A percentile compares a stretch with the other conserved stretches of the same genome.
phyloP scores from a whole-genome alignment of 2,113 vertebrate species.

The Neomonachus schauinslandi region DNA sequence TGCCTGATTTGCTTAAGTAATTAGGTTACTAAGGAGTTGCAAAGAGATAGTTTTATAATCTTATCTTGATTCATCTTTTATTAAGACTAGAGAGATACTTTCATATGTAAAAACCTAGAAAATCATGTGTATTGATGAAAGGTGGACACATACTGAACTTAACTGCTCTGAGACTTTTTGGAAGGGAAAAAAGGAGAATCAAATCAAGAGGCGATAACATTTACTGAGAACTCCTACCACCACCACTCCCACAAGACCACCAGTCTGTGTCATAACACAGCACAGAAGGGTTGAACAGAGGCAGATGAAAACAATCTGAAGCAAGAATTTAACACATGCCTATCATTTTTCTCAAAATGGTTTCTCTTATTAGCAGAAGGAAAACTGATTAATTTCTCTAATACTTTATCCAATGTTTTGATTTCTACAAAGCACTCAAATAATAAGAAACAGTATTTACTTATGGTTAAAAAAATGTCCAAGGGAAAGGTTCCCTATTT shows the following conservation, averaged over 20 bases:
- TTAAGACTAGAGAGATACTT: background rate
- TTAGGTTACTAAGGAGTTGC: background rate
- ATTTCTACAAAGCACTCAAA: slow-evolving; percentile 40
- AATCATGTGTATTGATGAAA: background rate
- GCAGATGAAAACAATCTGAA: background rate
- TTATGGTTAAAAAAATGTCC: background rate
- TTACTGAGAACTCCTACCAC: background rate
- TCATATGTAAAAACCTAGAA: background rate
- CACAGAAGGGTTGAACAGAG: background rate
- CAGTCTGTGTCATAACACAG: background rate
- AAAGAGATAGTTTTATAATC: background rate
- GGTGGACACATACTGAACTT: background rate
- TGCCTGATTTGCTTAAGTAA: background rate
- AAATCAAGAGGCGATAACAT: background rate
- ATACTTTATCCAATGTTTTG: background rate
- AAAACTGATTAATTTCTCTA: background rate
- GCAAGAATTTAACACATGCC: background rate
- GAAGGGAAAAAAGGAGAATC: background rate
- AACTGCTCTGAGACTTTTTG: background rate
- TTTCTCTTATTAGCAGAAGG: background rate
- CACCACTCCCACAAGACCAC: background rate
- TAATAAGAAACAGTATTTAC: background rate
- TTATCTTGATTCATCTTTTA: background rate
- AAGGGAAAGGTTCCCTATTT: background rate
- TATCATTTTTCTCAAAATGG: background rate